phyloP scores from a whole-genome alignment of 2,797 vertebrate genomes.

The Phoebastria nigripes region DNA sequence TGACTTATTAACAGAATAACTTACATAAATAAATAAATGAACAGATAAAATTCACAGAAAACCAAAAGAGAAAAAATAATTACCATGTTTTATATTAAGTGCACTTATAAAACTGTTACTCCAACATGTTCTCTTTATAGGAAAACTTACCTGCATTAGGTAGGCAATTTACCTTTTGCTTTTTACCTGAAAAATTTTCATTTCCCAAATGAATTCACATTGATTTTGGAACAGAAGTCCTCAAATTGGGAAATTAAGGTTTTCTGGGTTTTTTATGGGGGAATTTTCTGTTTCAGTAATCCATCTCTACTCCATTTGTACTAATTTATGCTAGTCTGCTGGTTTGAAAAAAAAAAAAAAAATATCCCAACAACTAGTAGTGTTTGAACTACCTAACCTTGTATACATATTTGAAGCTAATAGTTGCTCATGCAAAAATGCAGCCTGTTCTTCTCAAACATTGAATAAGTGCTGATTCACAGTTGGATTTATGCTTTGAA shows the following conservation, averaged over 20 bases:
- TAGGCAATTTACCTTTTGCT: background rate
- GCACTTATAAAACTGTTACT: background rate
- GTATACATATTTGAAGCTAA: background rate
- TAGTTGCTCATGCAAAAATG: background rate
- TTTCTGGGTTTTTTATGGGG: background rate
- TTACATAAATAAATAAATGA: background rate
- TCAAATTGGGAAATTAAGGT: background rate
- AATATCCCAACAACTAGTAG: too few species aligned
- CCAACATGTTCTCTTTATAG: background rate
- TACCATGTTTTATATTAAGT: background rate
- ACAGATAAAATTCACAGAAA: background rate
- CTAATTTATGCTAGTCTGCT: background rate
- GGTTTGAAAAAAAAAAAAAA: background rate
- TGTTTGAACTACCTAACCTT: background rate
- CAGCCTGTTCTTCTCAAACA: background rate
- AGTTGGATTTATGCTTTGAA: background rate
- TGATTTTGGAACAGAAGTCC: background rate
- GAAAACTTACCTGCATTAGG: background rate
- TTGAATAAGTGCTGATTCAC: background rate
- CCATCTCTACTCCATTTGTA: background rate
- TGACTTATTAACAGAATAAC: background rate
- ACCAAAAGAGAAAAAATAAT: background rate
- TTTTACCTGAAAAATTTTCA: background rate
- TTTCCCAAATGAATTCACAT: background rate
- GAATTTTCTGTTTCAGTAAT: background rate